phyloP scores from a whole-genome alignment of 2,113 vertebrate genomes.

The Myxocyprinus asiaticus region DNA sequence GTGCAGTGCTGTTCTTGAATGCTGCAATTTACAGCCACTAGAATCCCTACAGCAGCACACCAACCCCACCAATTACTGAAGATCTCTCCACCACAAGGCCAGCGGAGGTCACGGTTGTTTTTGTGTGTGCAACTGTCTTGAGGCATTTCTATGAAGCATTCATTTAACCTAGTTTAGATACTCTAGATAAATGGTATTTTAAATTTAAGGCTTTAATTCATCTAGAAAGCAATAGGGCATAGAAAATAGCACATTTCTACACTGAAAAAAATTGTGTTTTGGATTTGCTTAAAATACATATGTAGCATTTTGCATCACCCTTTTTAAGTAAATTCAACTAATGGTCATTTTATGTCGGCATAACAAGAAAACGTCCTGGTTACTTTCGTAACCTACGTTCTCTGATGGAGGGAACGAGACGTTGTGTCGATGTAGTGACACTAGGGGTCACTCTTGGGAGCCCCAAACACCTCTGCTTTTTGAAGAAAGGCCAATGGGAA shows the following conservation, averaged over 20 bases:
- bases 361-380: too few relatives aligned
- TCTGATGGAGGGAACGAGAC: too few relatives aligned
- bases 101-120: neutral
- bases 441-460: too few relatives aligned
- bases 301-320: too few relatives aligned
- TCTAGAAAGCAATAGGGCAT: neutral
- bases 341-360: too few relatives aligned
- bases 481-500: too few relatives aligned
- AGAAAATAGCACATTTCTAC: neutral
- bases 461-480: too few relatives aligned
- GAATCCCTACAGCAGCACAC: neutral
- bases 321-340: too few relatives aligned
- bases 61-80: conserved; percentile 26
- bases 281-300: too few relatives aligned
- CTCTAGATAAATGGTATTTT: neutral
- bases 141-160: conserved; percentile 3
- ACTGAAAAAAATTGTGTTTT: too few relatives aligned
- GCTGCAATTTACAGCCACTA: neutral
- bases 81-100: neutral
- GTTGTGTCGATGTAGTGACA: too few relatives aligned
- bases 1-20: neutral
- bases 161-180: neutral
- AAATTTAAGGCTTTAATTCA: neutral
- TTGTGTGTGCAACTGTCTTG: neutral
- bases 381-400: too few relatives aligned